Evolutionary conservation across 2,113 vertebrate genomes (phyloP).

Genomic region (Prochilodus magdalenae): DNA sequence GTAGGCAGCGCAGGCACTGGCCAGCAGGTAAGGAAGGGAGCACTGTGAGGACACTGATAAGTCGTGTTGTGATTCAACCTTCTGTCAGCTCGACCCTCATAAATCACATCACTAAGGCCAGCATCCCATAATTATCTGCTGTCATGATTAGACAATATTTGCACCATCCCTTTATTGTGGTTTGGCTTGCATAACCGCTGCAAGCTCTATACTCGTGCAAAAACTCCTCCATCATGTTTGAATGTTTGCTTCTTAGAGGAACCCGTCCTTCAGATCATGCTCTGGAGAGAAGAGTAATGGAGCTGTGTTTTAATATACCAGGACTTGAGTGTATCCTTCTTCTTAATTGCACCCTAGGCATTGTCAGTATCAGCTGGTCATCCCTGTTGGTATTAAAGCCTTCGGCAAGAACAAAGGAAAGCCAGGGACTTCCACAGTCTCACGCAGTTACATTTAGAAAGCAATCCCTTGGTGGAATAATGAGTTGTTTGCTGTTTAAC

Average conservation of each 20-base stretch:
- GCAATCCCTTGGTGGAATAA: neutral
- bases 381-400: neutral
- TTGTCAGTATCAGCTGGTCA: neutral
- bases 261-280: neutral
- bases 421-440: neutral
- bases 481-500: conserved; percentile 4
- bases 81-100: neutral
- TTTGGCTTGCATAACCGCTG: neutral
- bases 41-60: neutral
- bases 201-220: neutral
- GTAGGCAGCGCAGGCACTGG: neutral
- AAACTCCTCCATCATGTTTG: neutral
- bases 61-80: neutral
- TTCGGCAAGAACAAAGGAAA: neutral
- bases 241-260: neutral
- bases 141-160: neutral
- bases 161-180: neutral
- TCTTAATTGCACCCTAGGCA: neutral
- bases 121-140: neutral
- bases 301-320: neutral
- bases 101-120: neutral
- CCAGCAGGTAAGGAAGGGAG: neutral
- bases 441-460: conserved; percentile 14
- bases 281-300: neutral
- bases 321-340: neutral